Conservation (phyloP, 2,113 vertebrate species). For the Pterocles burchelli region DNA sequence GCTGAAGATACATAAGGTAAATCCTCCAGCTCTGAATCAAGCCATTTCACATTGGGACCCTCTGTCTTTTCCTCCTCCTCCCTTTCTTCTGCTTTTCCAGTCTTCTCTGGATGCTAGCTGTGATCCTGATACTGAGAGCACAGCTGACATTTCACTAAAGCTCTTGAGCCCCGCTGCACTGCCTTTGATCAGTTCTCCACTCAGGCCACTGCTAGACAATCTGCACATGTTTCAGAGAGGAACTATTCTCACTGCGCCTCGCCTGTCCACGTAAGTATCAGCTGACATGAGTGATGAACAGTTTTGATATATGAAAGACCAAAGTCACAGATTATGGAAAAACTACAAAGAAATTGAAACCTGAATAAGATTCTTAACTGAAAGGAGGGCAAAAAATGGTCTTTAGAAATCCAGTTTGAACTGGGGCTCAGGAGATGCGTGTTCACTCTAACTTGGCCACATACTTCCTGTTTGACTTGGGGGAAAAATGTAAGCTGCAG, state of each 20-base stretch:
- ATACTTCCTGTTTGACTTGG: background rate
- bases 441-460: background rate
- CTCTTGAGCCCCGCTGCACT: background rate
- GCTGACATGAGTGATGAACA: background rate
- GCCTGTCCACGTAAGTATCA: background rate
- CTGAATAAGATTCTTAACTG: background rate
- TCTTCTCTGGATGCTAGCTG: background rate
- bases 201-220: background rate
- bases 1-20: background rate
- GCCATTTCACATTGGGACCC: background rate
- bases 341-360: background rate
- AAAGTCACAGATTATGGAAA: background rate
- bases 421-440: background rate
- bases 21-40: background rate
- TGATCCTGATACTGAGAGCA: background rate
- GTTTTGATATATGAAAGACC: background rate
- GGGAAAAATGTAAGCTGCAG: background rate
- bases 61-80: background rate
- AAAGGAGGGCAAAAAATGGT: background rate
- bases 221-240: background rate
- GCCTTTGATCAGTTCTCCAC: constrained; percentile 1
- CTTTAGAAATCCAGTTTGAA: background rate
- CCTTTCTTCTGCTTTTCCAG: background rate
- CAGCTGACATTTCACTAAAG: background rate
- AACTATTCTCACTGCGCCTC: background rate